Percentiles rank a stretch among this genome's conserved stretches.
These are phyloP conservation scores for Fissipunctia ypsillon DNA, from an alignment of 2,888 invertebrate genomes.

Conservation along the genomic window DNA sequence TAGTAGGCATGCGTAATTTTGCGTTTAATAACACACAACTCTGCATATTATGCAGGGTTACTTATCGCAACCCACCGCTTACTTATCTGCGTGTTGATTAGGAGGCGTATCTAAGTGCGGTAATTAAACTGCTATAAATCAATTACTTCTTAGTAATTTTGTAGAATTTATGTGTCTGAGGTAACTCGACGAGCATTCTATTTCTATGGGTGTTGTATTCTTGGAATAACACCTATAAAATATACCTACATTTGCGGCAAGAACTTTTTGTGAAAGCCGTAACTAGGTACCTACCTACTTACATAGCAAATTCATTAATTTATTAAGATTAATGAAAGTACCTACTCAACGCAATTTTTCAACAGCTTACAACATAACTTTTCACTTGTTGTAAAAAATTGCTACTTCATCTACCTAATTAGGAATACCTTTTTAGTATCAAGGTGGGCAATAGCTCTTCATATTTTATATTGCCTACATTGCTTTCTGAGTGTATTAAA, in stretches of 20 bases:
- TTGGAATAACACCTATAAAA: constrained; percentile 58
- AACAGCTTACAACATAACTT: constrained; percentile 60
- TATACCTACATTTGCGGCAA: constrained; percentile 29
- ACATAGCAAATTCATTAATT: constrained; percentile 47
- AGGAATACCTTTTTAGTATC: constrained; percentile 40
- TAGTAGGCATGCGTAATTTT: constrained; percentile 34
- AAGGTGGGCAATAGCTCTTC: constrained; percentile 20
- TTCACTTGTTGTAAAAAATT: constrained; percentile 40
- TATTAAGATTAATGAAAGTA: constrained; percentile 55
- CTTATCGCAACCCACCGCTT: constrained; percentile 50
- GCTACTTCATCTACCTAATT: constrained; percentile 47
- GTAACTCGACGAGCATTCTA: constrained; percentile 39
- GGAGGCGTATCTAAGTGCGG: constrained; percentile 85
- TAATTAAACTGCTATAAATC: constrained; percentile 84
- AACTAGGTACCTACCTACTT: constrained; percentile 11
- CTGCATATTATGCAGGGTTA: constrained; percentile 50
- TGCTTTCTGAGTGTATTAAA: background rate
- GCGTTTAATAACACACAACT: constrained; percentile 34
- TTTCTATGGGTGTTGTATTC: constrained; percentile 56
- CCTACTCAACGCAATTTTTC: constrained; percentile 57
- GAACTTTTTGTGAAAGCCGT: constrained; percentile 39
- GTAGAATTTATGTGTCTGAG: constrained; percentile 55
- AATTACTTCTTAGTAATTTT: constrained; percentile 75
- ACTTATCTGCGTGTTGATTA: constrained; percentile 66
- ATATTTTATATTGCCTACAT: constrained; percentile 15